Base-by-base conservation (phyloP, 2,797 vertebrate species). In the Buceros bicornis region DNA sequence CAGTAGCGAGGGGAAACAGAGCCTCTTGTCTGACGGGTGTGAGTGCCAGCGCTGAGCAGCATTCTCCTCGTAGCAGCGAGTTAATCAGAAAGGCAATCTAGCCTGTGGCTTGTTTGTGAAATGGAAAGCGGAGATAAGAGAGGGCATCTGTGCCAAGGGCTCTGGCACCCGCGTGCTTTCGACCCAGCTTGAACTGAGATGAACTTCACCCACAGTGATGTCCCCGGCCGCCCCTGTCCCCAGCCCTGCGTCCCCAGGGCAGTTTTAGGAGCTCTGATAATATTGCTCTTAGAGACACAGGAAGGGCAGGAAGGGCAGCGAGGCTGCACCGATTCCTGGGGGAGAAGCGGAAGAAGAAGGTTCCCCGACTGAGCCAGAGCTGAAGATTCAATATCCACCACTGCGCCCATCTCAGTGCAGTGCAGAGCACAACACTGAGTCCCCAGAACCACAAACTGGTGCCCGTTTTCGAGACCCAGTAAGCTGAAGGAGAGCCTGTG, bases 181-280 rank as follows among this genome's bases (percentile, higher is more conserved):
- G 1, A 19, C 35, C 22, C 3, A 8, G 33, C 16, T 28, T 6
- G 5, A 13, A 51, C 37, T 15, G 29, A 22, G 42, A 19, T n/a
- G 19, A 7, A 13, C 13, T 25, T 0, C 57, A 16, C 5, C n/a
- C 18, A 4, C 0, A 0, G 21, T 3, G 5, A 20, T 5, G 3
- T 4, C 24, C 37, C 3, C 2, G 16, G 2, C 33, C 4, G 4
- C 47, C 25, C 20, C 29, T 2, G 3, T 62, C 40, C 25, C 72
- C 58, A 11, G 10, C 65, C 42, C 35, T 1, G 6, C 1, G 1
- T 25, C 54, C 54, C 3, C 2, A 24, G 40, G 0, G 6, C 7
- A 1, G 2, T 10, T 26, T 2, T 21, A 28, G 48, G 15, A 50
- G 47, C n/a, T 25, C 69, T 10, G 42, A 5, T 11, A 10, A n/a